Base-by-base conservation (phyloP, 2,113 vertebrate species). In the Leucopsar rothschildi region DNA sequence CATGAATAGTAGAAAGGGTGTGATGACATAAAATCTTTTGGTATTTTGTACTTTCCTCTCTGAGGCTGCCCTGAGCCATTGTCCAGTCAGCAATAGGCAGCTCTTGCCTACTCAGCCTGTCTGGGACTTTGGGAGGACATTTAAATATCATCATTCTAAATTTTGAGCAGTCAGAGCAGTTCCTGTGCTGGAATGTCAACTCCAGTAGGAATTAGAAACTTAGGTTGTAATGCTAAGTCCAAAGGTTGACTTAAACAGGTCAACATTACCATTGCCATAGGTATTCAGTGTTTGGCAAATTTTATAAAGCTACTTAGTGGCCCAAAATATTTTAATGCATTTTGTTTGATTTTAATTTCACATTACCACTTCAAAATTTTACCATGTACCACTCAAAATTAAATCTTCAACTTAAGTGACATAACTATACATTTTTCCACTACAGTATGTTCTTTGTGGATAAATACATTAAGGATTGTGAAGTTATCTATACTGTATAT, bases 1-100 rank as follows among this genome's bases (percentile, higher is more conserved):
- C 0, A 0, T 39, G n/a, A 71, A 40, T 2, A 12, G 27, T 7
- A 73, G 28, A 60, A 82, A 76, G 8, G 7, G 2, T 22, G 9
- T 68, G n/a, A 37, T 24, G 8, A 82, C 16, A 18, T 17, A 37
- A 82, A 61, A 53, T 29, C 1, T 59, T 52, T 15, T 10, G 20
- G 18, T 17, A 28, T 64, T 57, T 63, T 50, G 25, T 17, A 68
- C 73, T 29, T 13, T 59, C 15, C 24, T 35, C 18, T 40, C 6
- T 82, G 61, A 75, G 24, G 10, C 6, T 71, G 10, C 8, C 27
- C 55, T 60, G 35, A 86, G 53, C 24, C 39, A 15, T 18, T 68
- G 14, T 23, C 76, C 45, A 50, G 35, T 11, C 31, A 35, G 27
- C 39, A 66, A 31, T 3, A 37, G 23, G 52, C 53, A 75, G 33